Evolutionary conservation across 2,113 vertebrate genomes (phyloP), one percentile per base, ranked within the genome.

Genomic region (Varanus komodoensis): DNA sequence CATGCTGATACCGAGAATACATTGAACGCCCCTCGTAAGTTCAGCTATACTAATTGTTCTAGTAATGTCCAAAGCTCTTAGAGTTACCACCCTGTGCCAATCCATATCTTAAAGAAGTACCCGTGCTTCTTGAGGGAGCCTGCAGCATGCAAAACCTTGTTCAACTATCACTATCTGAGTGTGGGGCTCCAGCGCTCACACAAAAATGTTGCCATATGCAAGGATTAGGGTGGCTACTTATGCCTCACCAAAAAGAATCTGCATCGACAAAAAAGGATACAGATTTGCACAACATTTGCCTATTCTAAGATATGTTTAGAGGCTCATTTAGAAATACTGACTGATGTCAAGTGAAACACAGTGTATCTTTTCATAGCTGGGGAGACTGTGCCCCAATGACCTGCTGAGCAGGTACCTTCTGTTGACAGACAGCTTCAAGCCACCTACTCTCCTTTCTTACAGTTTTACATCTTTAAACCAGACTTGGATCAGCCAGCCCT

Each of bases 161-260:
- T 21, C 19, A 82, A 34, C 19, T 7, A 57, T 29, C 19, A 15
- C 82, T 84, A 69, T 50, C 44, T 86, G 50, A 32, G 12, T 21
- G n/a, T 27, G 82, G 8, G 82, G 34, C 14, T 38, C 21, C n/a
- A 84, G 11, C 6, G 38, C 21, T 25, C 23, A 44, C 34, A 34
- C 8, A 38, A 38, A 67, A 57, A 7, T 61, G 44, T 38, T 34
- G 3, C 34, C 57, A 84, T 19, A 7, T 29, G 34, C 52, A 87
- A 87, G n/a, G n/a, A 77, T 85, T 85, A 81, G 79, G 29, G 32
- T 52, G 54, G 29, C 79, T 81, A 81, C 14, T 81, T 81, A 81
- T 32, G 25, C 79, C 52, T 4, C 50, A 57, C 32, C 50, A 27
- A 50, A 29, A 81, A 57, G 52, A 57, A 29, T 44, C 38, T 44